Evolutionary conservation across 1,140 invertebrate genomes (phyloP).

Genomic region (Temnothorax nylanderi): DNA sequence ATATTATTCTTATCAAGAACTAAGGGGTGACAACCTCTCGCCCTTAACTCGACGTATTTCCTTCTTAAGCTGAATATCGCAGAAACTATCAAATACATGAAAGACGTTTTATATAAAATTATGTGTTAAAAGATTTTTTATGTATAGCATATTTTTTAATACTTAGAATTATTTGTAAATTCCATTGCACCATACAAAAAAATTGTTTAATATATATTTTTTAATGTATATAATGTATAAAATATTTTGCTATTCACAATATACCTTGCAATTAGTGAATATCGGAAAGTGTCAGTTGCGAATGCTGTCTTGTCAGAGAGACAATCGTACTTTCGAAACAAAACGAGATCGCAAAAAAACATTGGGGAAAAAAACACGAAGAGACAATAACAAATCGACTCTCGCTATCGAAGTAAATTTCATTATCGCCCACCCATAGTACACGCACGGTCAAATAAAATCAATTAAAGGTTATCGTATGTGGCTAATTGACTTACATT

Average conservation of each 20-base stretch:
- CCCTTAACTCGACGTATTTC: constrained; percentile 6
- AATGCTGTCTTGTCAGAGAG: background rate
- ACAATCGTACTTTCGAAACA: background rate
- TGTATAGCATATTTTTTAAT: background rate
- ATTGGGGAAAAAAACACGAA: background rate
- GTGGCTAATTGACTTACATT: constrained; percentile 57
- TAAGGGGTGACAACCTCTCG: background rate
- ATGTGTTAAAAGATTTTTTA: background rate
- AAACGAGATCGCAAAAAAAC: background rate
- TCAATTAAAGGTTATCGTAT: constrained; percentile 51
- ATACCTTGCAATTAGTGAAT: background rate
- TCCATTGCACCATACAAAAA: background rate
- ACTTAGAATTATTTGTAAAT: background rate
- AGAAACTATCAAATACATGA: background rate
- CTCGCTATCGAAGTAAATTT: constrained; percentile 19
- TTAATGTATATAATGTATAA: too few species aligned
- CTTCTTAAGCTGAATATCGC: background rate
- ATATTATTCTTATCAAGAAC: background rate
- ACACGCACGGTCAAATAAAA: constrained; percentile 34
- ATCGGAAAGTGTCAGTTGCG: background rate
- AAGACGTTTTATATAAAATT: background rate
- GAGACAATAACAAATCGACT: constrained; percentile 41
- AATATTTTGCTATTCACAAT: background rate
- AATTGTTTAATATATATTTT: background rate
- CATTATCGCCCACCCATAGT: background rate